Evolutionary conservation across 2,888 invertebrate species (phyloP).

Genomic region (Graphium colonna): DNA sequence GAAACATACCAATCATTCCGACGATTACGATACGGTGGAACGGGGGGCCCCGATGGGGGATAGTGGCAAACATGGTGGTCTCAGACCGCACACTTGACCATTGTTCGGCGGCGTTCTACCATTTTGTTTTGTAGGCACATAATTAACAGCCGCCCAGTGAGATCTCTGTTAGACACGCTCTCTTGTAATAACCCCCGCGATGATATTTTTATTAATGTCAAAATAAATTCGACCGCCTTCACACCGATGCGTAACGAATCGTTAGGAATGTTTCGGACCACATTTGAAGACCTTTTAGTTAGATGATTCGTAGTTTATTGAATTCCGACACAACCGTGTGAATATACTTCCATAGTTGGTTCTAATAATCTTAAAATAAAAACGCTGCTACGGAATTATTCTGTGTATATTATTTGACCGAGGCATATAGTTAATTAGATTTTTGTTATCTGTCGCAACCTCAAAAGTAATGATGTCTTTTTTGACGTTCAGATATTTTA

Average conservation of each 20-base stretch:
- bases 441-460: too few species aligned
- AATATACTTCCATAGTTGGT: background rate
- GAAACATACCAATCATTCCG: slow-evolving; percentile 14
- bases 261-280: slow-evolving; percentile 10
- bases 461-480: too few species aligned
- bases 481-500: too few species aligned
- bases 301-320: slow-evolving; percentile 10
- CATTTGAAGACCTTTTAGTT: background rate
- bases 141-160: slow-evolving; percentile 77
- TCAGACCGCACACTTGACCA: slow-evolving; percentile 66
- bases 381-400: too few species aligned
- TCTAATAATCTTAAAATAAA: too few species aligned
- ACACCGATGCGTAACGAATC: slow-evolving; percentile 48
- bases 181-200: slow-evolving; percentile 73
- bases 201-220: slow-evolving; percentile 80
- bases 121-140: slow-evolving; percentile 74
- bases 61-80: slow-evolving; percentile 59
- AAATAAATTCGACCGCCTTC: slow-evolving; percentile 61
- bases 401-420: too few species aligned
- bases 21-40: slow-evolving; percentile 39
- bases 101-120: slow-evolving; percentile 60
- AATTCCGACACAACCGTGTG: background rate
- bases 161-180: slow-evolving; percentile 78
- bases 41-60: slow-evolving; percentile 39
- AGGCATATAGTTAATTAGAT: too few species aligned